Base-by-base conservation (phyloP, 1,140 invertebrate genomes). In the Drosophila trapezifrons region DNA sequence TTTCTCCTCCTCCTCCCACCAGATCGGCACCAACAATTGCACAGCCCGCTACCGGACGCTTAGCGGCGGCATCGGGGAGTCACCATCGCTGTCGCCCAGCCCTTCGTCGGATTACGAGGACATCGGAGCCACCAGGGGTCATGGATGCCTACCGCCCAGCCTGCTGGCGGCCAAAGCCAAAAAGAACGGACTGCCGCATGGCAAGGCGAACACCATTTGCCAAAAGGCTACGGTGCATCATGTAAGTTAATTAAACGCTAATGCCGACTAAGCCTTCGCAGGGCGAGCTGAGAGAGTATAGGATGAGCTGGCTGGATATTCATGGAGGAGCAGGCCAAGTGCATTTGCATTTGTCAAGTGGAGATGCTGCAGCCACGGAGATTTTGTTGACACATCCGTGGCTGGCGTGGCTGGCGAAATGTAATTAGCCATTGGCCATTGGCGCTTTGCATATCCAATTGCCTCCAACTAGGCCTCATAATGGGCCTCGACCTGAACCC, bases 21-120 rank as follows among this genome's bases (percentile, higher is more conserved):
- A 92, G 91, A 92, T 92, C 78, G 91, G 91, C 65, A 92, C 91
- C 71, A 92, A 92, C 78, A 92, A 92, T 81, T 92, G 91, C 76
- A 92, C 91, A 56, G 89, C 91, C 37, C 84, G 91, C 42, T 92
- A 92, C 66, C 76, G 91, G 15, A 92, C 91, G 25, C 67, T 92
- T 2, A 92, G 91, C 70, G 91, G 91, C 45, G 91, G 91, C 43
- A 80, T 92, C 46, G 91, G 91, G 45, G 89, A 91, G 47, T 92
- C 91, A 12, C 91, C 91, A 20, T 92, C 91, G 27, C 67, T 92
- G 51, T 92, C 91, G 59, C 91, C 91, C 45, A 92, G 90, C 57
- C 91, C 91, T 2, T 92, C 91, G 66, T 92, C 91, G 71, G 91
- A 92, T 80, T 92, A 92, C 79, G 91, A 92, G 77, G 91, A 92